Base-by-base conservation (phyloP, 1,140 invertebrate genomes). In the Linepithema humile region DNA sequence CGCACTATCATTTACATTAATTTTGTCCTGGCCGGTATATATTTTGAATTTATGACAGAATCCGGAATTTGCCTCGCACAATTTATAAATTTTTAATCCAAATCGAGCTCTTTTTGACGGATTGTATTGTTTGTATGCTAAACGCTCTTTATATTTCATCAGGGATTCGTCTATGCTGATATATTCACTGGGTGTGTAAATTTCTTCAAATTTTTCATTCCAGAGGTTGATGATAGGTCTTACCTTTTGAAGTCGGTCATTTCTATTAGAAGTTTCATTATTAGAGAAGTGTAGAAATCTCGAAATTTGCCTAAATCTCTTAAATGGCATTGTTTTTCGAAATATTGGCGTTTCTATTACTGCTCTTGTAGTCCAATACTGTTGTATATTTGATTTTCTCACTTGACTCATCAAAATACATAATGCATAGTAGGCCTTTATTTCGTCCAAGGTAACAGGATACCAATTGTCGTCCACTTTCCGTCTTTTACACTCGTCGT, bases 11-110 rank as follows among this genome's bases (percentile, higher is more conserved):
- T 38, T 10, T 40, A 2, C 0, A n/a, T 60, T 48, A n/a, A 7
- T 75, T 62, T 57, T 48, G 7, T 78, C 74, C 26, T 67, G 74
- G 17, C 60, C 48, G 7, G 60, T 78, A 48, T 78, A 78, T 15
- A 57, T 78, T 50, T 78, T 67, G 10, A 77, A 77, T 26, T 35
- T 3, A 43, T n/a, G 15, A n/a, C 60, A 77, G 38, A 53, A 77
- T 20, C 48, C 64, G 5, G 77, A 75, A 3, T 35, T 85, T n/a
- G 78, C 83, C 17, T 85, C 86, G 23, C 84, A 88, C 38, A 85
- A 45, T 83, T 85, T 88, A 70, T 88, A 85, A 67, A 88, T 53
- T 85, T 88, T 88, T 15, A 83, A 20, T 53, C 78, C 72, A 84
- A 85, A 88, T 3, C 86, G 10, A 0, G 78, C 85, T 45, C 85